Base-by-base conservation (phyloP, 2,888 invertebrate genomes). In the Campopleginae sp. region DNA sequence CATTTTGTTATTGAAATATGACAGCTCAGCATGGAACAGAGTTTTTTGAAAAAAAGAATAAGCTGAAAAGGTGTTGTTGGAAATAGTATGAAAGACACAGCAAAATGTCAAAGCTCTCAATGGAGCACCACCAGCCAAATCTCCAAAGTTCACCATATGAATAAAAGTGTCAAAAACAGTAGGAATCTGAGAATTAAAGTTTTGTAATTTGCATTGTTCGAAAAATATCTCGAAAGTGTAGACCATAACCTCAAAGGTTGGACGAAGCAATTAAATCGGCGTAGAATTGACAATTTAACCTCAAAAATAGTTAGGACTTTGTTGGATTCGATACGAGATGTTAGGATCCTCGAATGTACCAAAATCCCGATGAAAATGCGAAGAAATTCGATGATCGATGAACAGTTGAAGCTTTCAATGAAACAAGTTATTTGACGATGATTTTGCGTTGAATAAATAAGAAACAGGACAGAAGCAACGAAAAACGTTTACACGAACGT, bases 201-300 rank as follows among this genome's bases (percentile, higher is more conserved):
- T 58, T 58, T 1, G 14, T 14, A 58, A 58, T 58, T 58, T 14
- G 58, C 27, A 14, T 27, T 58, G 58, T 14, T 27, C 14, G 27
- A 14, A 58, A 27, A 12, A 58, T 27, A 12, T 58, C 27, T 27
- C 12, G 27, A 58, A 27, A 6, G 1, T 14, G 1, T 14, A 58
- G 5, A 27, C 27, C 58, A 27, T 58, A 58, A 58, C 58, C 58
- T 58, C 58, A 58, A 58, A 58, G 5, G 27, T 14, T 23, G 27
- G 27, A 58, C 58, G 58, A 5, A 58, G 27, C 58, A 58, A 27
- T 58, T 58, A 58, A 58, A 27, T 27, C 58, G 14, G 12, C 58
- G 27, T 27, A 23, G 14, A 42, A 38, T 42, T 58, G 42, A 63
- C 27, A 75, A 75, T 61, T 61, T 46, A 75, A 75, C 74, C 74